Conservation (phyloP, 2,113 vertebrate species). For the Thamnaconus septentrionalis region DNA sequence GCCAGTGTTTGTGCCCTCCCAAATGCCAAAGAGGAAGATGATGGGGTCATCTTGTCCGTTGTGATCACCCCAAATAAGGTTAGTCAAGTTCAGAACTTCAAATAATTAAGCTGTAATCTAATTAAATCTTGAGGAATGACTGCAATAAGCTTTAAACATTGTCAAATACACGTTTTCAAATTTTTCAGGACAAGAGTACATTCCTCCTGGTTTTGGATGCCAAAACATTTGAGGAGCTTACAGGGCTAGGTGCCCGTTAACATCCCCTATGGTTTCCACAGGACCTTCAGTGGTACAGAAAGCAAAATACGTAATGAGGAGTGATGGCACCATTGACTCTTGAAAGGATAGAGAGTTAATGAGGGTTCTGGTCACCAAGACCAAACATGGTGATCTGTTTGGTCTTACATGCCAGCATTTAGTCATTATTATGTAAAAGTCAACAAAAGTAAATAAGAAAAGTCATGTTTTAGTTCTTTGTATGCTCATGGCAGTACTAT, state of each 20-base stretch:
- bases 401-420: no score
- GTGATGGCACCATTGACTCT: no score
- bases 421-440: no score
- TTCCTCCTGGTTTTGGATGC: slow-evolving; percentile 89
- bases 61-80: slow-evolving; percentile 87
- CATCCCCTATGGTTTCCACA: slow-evolving; percentile 88
- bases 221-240: slow-evolving; percentile 82
- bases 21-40: slow-evolving; percentile 79
- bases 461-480: no score
- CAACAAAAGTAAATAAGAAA: no score
- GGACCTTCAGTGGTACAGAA: slow-evolving; percentile 70
- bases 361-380: no score
- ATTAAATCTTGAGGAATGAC: background rate
- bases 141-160: background rate
- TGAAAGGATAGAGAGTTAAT: no score
- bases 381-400: no score
- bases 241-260: slow-evolving; percentile 81
- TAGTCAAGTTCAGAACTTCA: slow-evolving; percentile 13
- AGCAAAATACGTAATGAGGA: slow-evolving; percentile 6
- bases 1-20: slow-evolving; percentile 86
- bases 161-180: background rate
- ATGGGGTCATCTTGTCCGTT: slow-evolving; percentile 85
- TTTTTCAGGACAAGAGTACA: slow-evolving; percentile 79
- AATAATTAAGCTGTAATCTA: no score
- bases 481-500: no score